A percentile compares a stretch with the other conserved stretches of the same genome.
phyloP scores from a whole-genome alignment of 2,888 invertebrate species.

The Euphydryas editha region DNA sequence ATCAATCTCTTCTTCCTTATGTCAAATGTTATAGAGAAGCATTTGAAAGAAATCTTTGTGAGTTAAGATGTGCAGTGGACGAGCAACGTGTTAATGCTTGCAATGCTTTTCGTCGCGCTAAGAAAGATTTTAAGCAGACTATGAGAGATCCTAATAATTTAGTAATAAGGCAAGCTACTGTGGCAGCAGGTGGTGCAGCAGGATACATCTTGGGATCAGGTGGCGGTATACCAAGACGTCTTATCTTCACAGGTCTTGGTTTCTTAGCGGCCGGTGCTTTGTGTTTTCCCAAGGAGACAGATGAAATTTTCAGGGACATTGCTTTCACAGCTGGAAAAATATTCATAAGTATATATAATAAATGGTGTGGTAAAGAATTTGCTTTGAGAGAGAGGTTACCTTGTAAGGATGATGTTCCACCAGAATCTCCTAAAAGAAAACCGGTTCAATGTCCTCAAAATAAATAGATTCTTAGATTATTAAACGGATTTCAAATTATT shows the following conservation, averaged over 20 bases:
- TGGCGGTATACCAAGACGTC: conserved; percentile 44
- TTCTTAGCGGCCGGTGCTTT: conserved; percentile 55
- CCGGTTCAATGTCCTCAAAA: conserved; percentile 46
- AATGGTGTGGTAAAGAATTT: conserved; percentile 45
- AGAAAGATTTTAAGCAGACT: conserved; percentile 47
- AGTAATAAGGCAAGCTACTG: conserved; percentile 47
- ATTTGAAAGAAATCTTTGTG: conserved; percentile 32
- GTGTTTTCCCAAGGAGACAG: conserved; percentile 66
- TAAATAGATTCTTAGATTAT: conserved; percentile 19
- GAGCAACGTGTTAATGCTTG: conserved; percentile 36
- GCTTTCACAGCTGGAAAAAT: conserved; percentile 46
- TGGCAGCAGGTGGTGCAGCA: conserved; percentile 47
- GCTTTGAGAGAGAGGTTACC: conserved; percentile 53
- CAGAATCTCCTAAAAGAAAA: conserved; percentile 23
- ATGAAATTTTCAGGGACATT: conserved; percentile 53
- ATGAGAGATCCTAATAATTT: conserved; percentile 58
- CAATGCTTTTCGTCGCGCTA: conserved; percentile 35
- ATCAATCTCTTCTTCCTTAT: conserved; percentile 54
- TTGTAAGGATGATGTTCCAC: conserved; percentile 55
- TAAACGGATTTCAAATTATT: too few species aligned
- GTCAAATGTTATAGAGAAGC: conserved; percentile 49
- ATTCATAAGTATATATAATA: conserved; percentile 48
- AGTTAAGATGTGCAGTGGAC: conserved; percentile 37
- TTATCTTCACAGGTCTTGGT: conserved; percentile 53
- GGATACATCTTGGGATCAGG: conserved; percentile 50